A percentile compares a stretch with the other conserved stretches of the same genome.
These are phyloP conservation scores for Scaptomyza montana DNA, from an alignment of 1,140 invertebrate genomes.

Conservation along the genomic window DNA sequence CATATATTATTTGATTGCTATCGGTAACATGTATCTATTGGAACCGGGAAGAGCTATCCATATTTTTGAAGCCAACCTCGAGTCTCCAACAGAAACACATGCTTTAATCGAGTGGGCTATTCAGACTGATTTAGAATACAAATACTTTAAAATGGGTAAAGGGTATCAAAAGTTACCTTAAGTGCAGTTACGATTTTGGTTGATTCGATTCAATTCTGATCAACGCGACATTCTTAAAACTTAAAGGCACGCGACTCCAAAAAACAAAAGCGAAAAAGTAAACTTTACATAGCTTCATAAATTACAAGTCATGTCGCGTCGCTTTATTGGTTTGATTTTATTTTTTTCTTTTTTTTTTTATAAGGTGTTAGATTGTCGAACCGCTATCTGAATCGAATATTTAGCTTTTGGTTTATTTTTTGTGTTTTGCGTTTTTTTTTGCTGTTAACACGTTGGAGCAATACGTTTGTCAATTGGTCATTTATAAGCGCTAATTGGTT, in stretches of 20 bases:
- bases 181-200: background rate
- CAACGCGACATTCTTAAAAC: constrained; percentile 4
- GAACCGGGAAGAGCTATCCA: no score
- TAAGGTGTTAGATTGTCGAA: constrained; percentile 33
- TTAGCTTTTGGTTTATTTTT: background rate
- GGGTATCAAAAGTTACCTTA: background rate
- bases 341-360: constrained; percentile 20
- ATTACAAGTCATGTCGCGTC: constrained; percentile 58
- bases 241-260: constrained; percentile 55
- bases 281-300: constrained; percentile 25
- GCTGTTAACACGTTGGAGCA: constrained; percentile 7
- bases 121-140: no score
- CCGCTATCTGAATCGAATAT: background rate
- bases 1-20: no score
- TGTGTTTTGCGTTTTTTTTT: no score
- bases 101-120: no score
- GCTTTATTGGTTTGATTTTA: constrained; percentile 34
- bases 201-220: no score
- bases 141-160: no score
- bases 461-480: constrained; percentile 9
- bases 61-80: no score
- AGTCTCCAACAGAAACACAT: no score
- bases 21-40: no score
- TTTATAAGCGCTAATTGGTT: constrained; percentile 33
- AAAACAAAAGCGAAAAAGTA: constrained; percentile 7